Evolutionary conservation across 2,797 vertebrate genomes (phyloP).

Genomic region (Emydoidea blandingii): DNA sequence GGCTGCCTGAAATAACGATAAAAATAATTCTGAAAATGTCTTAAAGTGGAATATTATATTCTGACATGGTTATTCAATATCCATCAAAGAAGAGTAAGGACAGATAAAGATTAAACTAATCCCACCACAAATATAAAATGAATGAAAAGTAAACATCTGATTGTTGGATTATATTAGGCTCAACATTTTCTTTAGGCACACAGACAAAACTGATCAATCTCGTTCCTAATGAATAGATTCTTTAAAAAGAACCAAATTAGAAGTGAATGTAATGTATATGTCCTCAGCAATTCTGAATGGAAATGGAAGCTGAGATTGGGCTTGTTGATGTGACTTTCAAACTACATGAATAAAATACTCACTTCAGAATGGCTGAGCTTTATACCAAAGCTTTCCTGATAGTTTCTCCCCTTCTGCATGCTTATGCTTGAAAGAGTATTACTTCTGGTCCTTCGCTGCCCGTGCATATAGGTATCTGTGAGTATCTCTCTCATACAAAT

Average conservation of each 20-base stretch:
- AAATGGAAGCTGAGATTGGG: neutral
- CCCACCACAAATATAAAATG: neutral
- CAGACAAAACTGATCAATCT: neutral
- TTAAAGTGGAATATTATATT: neutral
- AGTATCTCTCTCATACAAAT: neutral
- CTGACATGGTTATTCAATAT: neutral
- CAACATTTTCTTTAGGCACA: neutral
- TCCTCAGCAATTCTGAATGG: rapidly evolving
- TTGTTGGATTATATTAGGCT: neutral
- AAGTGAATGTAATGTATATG: neutral
- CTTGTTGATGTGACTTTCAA: neutral
- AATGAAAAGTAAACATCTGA: neutral
- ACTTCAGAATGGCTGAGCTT: neutral
- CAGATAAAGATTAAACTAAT: neutral
- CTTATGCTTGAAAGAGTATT: neutral
- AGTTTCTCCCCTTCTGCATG: neutral
- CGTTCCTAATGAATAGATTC: neutral
- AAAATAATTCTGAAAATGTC: rapidly evolving
- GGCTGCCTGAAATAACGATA: neutral
- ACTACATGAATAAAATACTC: neutral
- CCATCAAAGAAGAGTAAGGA: neutral
- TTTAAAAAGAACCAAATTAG: neutral
- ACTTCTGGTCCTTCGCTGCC: slow-evolving; percentile 2
- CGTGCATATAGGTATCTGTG: neutral
- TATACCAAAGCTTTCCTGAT: neutral